Evolutionary conservation across 2,888 invertebrate genomes (phyloP).

Genomic region (Drosophila nr. fundita): DNA sequence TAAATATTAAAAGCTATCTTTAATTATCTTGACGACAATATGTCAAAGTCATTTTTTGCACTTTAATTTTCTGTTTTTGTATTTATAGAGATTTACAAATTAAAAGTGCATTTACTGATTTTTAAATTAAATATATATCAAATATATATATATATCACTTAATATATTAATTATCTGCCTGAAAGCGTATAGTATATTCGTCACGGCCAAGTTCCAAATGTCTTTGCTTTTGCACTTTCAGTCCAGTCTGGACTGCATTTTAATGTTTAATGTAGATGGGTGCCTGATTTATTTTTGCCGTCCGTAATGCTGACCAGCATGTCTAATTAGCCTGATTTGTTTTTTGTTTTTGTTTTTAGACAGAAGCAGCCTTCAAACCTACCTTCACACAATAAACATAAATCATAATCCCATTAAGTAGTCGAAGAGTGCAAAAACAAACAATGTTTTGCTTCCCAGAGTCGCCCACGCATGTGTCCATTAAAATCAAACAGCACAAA

Average conservation of each 20-base stretch:
- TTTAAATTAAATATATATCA: background rate
- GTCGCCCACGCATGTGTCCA: slow-evolving; percentile 61
- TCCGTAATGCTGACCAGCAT: slow-evolving; percentile 58
- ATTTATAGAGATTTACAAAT: background rate
- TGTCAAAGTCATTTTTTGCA: background rate
- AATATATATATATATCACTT: too few relatives aligned
- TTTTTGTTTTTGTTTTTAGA: slow-evolving; percentile 13
- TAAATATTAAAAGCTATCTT: background rate
- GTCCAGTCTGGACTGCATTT: slow-evolving; percentile 42
- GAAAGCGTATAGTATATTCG: slow-evolving; percentile 3
- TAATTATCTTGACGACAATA: background rate
- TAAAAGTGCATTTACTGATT: background rate
- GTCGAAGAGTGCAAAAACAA: slow-evolving; percentile 11
- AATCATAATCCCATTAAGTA: slow-evolving; percentile 76
- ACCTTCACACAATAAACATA: slow-evolving; percentile 50
- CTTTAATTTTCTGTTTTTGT: background rate
- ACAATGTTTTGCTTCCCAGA: slow-evolving; percentile 28
- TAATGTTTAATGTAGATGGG: slow-evolving; percentile 27
- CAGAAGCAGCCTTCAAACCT: slow-evolving; percentile 62
- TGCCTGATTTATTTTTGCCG: slow-evolving; percentile 45
- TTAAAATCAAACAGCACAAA: slow-evolving; percentile 40
- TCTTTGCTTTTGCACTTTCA: slow-evolving; percentile 13
- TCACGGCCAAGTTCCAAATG: background rate
- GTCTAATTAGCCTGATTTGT: slow-evolving; percentile 60
- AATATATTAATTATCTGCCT: background rate